Conservation (phyloP, 2,888 invertebrate species). For the Chrysotoxum bicinctum region DNA sequence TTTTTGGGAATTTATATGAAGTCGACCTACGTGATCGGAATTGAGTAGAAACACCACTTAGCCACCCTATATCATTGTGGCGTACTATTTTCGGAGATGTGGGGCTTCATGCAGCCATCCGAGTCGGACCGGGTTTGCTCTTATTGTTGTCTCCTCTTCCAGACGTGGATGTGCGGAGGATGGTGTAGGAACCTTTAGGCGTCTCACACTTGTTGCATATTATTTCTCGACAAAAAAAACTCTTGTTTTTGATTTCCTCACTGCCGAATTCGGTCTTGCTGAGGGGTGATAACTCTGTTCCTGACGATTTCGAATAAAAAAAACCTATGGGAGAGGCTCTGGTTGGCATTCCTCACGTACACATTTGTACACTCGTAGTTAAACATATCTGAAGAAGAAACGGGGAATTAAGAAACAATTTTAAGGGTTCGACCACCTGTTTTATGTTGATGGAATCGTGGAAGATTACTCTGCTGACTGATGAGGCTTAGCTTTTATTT, state of each 20-base stretch:
- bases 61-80: conserved; percentile 27
- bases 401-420: conserved; percentile 55
- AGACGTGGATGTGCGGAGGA: background rate
- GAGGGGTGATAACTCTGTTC: conserved; percentile 30
- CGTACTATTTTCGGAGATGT: conserved; percentile 36
- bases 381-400: conserved; percentile 15
- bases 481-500: background rate
- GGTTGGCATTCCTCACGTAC: conserved; percentile 5
- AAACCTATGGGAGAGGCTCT: background rate
- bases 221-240: background rate
- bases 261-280: conserved; percentile 15
- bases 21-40: conserved; percentile 68
- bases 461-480: conserved; percentile 11
- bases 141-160: background rate
- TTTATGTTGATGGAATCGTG: background rate
- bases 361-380: background rate
- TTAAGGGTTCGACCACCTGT: conserved; percentile 67
- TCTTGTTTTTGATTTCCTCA: conserved; percentile 31
- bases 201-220: conserved; percentile 64
- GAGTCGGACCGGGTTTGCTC: conserved; percentile 7
- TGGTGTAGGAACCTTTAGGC: conserved; percentile 31
- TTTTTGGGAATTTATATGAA: conserved; percentile 51
- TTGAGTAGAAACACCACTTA: conserved; percentile 23
- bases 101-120: background rate
- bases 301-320: background rate